Percentiles rank a stretch among this genome's conserved stretches.
Evolutionary conservation across 2,888 invertebrate species (phyloP).

Genomic region (Morpho helenor): DNA sequence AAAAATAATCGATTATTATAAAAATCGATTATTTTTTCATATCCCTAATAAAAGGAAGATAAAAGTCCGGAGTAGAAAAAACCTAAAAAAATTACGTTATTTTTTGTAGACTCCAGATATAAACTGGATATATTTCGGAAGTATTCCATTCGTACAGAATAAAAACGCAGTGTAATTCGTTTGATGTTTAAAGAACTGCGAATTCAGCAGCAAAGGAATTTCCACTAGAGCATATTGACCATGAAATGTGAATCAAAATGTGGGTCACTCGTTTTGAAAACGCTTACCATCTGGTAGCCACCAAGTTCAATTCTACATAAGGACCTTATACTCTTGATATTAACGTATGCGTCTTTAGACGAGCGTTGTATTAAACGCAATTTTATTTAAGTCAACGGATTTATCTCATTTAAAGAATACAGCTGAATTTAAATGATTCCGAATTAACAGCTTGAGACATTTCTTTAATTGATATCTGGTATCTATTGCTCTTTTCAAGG

Average conservation of each 20-base stretch:
- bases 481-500: not conserved
- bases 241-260: conserved; percentile 27
- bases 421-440: too few relatives aligned
- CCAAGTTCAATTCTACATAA: conserved; percentile 19
- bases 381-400: too few relatives aligned
- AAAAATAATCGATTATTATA: too few relatives aligned
- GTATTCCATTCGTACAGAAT: not conserved
- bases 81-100: not conserved
- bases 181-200: conserved; percentile 7
- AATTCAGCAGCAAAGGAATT: conserved; percentile 1
- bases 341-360: too few relatives aligned
- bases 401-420: too few relatives aligned
- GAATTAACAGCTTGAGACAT: too few relatives aligned
- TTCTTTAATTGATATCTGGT: too few relatives aligned
- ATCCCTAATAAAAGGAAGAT: too few relatives aligned
- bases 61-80: not conserved
- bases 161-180: conserved; percentile 15
- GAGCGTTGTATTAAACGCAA: too few relatives aligned
- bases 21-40: too few relatives aligned
- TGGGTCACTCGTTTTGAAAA: conserved; percentile 24
- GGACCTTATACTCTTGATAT: not conserved
- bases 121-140: too few relatives aligned
- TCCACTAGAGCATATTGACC: conserved; percentile 18
- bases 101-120: too few relatives aligned
- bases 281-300: conserved; percentile 17